Percentiles rank a stretch among this genome's conserved stretches.
Conservation (phyloP, 2,797 vertebrate genomes). For the Fistularia commersonii region DNA sequence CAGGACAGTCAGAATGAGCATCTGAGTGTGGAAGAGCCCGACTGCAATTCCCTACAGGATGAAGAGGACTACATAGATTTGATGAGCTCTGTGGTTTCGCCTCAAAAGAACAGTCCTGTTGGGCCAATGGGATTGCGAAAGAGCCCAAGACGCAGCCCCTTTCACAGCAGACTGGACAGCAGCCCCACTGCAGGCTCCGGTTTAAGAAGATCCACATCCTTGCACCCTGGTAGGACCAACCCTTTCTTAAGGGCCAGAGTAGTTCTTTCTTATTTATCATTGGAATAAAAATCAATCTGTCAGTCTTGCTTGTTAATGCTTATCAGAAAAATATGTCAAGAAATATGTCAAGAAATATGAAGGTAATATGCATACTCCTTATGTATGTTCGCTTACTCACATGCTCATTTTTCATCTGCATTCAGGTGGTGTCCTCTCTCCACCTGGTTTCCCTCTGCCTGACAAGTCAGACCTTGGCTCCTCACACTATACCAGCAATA, state of each 20-base stretch:
- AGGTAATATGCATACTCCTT: no score
- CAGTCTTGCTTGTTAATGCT: no score
- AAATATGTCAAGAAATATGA: no score
- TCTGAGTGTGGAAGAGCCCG: slow-evolving; percentile 82
- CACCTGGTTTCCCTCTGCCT: slow-evolving; percentile 80
- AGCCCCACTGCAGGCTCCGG: slow-evolving; percentile 71
- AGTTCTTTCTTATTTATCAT: neutral
- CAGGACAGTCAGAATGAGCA: slow-evolving; percentile 85
- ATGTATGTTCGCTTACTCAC: neutral
- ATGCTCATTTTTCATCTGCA: neutral
- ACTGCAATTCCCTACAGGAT: slow-evolving; percentile 81
- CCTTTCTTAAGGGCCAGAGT: neutral
- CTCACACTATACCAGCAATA: slow-evolving; percentile 86
- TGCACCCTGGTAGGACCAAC: slow-evolving; percentile 58
- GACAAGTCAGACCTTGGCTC: slow-evolving; percentile 85
- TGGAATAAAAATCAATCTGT: no score
- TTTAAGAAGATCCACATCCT: slow-evolving; percentile 60
- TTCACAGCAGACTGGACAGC: slow-evolving; percentile 63
- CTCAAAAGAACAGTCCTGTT: slow-evolving; percentile 60
- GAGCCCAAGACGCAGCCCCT: slow-evolving; percentile 71
- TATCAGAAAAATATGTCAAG: no score
- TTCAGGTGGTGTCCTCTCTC: slow-evolving; percentile 49
- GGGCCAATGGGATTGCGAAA: slow-evolving; percentile 40
- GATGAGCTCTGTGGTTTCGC: slow-evolving; percentile 69
- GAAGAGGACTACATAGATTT: slow-evolving; percentile 75